Conservation (phyloP, 2,888 invertebrate species). For the Andrena camellia region DNA sequence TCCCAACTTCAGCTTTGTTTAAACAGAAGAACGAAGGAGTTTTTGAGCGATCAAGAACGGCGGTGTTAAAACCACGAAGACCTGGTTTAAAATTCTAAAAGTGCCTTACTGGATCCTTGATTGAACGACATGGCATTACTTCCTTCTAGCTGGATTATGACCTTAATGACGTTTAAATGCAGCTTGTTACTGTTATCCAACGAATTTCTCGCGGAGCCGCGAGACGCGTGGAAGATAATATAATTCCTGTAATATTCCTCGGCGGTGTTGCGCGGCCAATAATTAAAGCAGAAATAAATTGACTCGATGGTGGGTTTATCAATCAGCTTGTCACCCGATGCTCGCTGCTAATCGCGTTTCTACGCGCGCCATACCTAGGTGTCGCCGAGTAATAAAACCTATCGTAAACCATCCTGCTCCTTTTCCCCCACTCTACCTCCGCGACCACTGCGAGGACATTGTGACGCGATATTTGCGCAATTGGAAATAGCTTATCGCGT, state of each 20-base stretch:
- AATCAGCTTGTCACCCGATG: conserved; percentile 8
- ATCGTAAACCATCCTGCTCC: neutral
- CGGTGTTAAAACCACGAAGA: too few relatives aligned
- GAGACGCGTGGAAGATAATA: neutral
- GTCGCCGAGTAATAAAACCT: conserved; percentile 5
- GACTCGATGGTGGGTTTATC: conserved; percentile 1
- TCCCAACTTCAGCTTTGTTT: too few relatives aligned
- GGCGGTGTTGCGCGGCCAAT: conserved; percentile 16
- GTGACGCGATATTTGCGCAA: neutral
- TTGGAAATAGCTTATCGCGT: too few relatives aligned
- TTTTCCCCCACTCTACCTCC: neutral
- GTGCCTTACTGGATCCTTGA: neutral
- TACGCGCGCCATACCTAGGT: neutral
- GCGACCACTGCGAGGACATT: neutral
- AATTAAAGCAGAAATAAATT: conserved; percentile 30
- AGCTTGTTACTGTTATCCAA: neutral
- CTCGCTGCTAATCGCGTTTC: conserved; percentile 3
- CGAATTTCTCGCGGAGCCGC: neutral
- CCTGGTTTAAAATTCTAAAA: too few relatives aligned
- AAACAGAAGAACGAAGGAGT: too few relatives aligned
- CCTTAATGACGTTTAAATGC: neutral
- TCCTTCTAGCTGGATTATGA: neutral
- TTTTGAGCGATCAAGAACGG: too few relatives aligned
- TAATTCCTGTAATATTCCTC: neutral
- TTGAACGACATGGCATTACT: neutral